Evolutionary conservation across 1,140 invertebrate species (phyloP), one percentile per base, ranked within the genome.

Genomic region (Conus ventricosus): DNA sequence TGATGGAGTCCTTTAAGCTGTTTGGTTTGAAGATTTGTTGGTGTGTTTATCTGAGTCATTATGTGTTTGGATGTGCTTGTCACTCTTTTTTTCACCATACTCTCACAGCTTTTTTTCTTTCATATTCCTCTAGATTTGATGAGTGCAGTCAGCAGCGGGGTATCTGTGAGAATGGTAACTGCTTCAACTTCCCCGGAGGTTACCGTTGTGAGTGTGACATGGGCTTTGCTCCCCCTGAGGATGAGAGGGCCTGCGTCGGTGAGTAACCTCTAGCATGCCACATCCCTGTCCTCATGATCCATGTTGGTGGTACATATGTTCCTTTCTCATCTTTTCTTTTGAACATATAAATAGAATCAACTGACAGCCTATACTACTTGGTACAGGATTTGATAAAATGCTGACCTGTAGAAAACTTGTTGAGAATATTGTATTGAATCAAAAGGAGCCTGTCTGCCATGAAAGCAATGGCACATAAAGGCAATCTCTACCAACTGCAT

Each of bases 151-250:
- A 98, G 93, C 97, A 98, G 94, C 96, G 97, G 1, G 97, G 96
- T 78, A 95, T 98, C 5, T 97, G 97, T 94, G 96, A 97, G 89
- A 97, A 97, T 92, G 97, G 97, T 0, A 97, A 98, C 91, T 98
- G 98, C 93, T 95, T 97, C 4, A 98, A 98, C 95, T 97, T 97
- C 90, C 97, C 97, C 1, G 98, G 98, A 1, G 97, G 97, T 0
- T 98, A 97, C 94, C 96, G 97, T 85, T 98, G 98, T 95, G 97
- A 98, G 92, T 98, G 98, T 95, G 97, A 97, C 91, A 97, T 97
- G 96, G 97, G 97, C 3, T 97, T 97, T 95, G 97, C 97, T 94
- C 97, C 97, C 92, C 97, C 97, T 0, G 96, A 97, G 90, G 96
- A 97, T 91, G 96, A 97, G 96, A 97, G 97, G 90, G 96, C 96